Base-by-base conservation (phyloP, 2,113 vertebrate genomes). In the Aegithalos caudatus region DNA sequence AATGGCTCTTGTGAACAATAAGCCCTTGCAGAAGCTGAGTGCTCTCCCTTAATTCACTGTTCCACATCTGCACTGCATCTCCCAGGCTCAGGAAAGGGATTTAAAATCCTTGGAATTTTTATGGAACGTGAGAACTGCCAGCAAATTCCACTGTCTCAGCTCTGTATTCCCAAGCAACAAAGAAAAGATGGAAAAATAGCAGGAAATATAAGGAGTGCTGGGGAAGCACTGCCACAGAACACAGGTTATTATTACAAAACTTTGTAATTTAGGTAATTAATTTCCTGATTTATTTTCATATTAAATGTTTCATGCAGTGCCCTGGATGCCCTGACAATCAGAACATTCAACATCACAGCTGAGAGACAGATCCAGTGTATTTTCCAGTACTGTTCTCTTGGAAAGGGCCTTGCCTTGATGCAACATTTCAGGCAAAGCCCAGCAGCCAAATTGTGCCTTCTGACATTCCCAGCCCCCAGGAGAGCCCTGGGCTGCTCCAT, bases 51-150 rank as follows among this genome's bases (percentile, higher is more conserved):
- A 1, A 1, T 66, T 56, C 14, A 1, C 45, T 38, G 31, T 19
- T 89, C 78, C 66, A 23, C 47, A n/a, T 31, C 62, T 40, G 54
- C 42, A 28, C 56, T 44, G 51, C 56, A 61, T 22, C 78, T 71
- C 70, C 51, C 2, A 1, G 48, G 28, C 53, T 73, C 29, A 48
- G n/a, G 23, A 82, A 95, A 67, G 23, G 22, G 29, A 87, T 42
- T 71, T 57, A 19, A 94, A 91, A 82, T 50, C 58, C n/a, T 51
- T 37, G 51, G 77, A 90, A 77, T 51, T 61, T 14, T 91, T 76
- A 67, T 15, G 73, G 65, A 81, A 64, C 0, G 1, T 40, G 44
- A 71, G 53, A 83, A 50, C 66, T 48, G 40, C 65, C 83, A 69
- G 57, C 18, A 76, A 76, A 85, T 76, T 56, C 42, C 58, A 35